Base-by-base conservation (phyloP, 2,113 vertebrate species). In the Neotragus moschatus region DNA sequence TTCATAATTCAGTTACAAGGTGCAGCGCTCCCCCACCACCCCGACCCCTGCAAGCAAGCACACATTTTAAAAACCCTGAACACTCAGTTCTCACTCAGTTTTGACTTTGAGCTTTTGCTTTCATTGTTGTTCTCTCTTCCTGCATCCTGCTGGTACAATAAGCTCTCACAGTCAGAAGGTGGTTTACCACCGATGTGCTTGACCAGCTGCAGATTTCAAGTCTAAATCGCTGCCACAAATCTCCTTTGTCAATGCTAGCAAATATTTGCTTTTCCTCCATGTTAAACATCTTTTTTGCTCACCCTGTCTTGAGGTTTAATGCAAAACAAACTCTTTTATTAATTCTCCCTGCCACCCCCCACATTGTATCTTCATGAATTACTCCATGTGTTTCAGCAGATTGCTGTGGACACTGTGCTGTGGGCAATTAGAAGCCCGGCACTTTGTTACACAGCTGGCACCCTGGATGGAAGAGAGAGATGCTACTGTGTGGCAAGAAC, bases 91-190 rank as follows among this genome's bases (percentile, higher is more conserved):
- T 58, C 56, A 26, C 56, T 58, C 56, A 58, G 56, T 58, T 58
- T 58, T 26, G 33, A 7, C 51, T 94, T 84, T 77, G 79, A 95
- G 93, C 79, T 88, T 92, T 92, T n/a, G 49, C 92, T 97, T 97
- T 98, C 96, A 96, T 56, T 84, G 33, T 91, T 97, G 45, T 89
- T 86, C 63, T 98, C 60, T 61, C 55, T 97, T 95, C 56, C 61
- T 6, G 15, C 55, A 89, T n/a, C 95, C 98, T 98, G 98, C 97
- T 98, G 98, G 92, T 91, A 97, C 90, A 98, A 47, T 98, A 97
- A 93, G 90, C 98, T 98, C 98, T 98, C 98, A 97, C 11, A 28
- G 92, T 93, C 51, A 97, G 95, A 93, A 97, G 39, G 28, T 81
- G 82, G 56, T 60, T 97, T 89, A 79, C 91, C 92, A 15, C 91